A percentile compares a stretch with the other conserved stretches of the same genome.
phyloP scores from a whole-genome alignment of 2,797 vertebrate species.

The Alauda arvensis region DNA sequence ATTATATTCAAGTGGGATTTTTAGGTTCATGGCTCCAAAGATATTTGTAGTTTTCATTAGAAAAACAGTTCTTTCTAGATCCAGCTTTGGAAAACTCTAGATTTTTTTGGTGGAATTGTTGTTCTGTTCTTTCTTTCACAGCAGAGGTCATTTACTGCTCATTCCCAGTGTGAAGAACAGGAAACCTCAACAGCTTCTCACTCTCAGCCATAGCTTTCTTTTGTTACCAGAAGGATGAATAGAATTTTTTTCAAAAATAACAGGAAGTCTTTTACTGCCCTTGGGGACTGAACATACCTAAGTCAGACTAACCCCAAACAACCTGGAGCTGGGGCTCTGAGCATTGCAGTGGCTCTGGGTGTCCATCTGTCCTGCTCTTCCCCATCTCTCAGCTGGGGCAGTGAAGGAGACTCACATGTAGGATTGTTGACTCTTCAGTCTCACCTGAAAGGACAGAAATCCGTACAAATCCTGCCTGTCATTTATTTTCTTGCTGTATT shows the following conservation, averaged over 20 bases:
- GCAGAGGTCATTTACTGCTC: constrained; percentile 1
- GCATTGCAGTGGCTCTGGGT: neutral
- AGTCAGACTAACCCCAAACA: neutral
- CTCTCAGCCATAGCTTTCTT: constrained; percentile 9
- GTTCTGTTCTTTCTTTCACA: neutral
- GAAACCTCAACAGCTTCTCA: constrained; percentile 26
- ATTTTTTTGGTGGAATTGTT: neutral
- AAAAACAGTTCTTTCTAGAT: neutral
- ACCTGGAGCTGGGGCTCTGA: neutral
- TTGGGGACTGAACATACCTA: neutral
- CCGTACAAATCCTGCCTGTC: neutral
- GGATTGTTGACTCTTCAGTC: neutral
- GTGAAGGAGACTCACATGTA: neutral
- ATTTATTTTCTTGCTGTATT: neutral
- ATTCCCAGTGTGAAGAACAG: constrained; percentile 16
- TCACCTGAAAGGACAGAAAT: neutral
- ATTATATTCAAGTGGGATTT: neutral
- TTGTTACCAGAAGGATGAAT: constrained; percentile 24
- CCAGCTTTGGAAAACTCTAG: neutral
- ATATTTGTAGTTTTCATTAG: neutral
- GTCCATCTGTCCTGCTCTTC: neutral
- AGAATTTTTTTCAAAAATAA: constrained; percentile 17
- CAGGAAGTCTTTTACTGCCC: constrained; percentile 23
- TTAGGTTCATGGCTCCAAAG: neutral
- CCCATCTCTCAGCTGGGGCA: neutral